These are phyloP conservation scores for Formicarius rufipectus DNA, from an alignment of 2,113 vertebrate genomes.

Conservation along the genomic window DNA sequence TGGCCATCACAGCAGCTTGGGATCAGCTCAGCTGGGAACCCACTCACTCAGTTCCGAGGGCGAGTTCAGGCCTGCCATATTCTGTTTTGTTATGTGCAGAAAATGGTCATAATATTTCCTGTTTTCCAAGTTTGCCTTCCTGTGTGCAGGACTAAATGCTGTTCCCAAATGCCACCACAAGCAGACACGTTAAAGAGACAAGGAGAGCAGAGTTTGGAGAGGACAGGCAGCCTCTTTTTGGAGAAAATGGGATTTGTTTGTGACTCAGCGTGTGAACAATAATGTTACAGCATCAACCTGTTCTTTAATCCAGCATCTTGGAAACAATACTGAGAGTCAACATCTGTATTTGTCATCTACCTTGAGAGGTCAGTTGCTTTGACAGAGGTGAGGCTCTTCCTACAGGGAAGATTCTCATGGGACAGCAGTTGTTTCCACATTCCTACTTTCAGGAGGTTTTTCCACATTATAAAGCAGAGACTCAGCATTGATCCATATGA, in stretches of 20 bases:
- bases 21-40: not conserved
- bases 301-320: not conserved
- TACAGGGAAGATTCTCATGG: not conserved
- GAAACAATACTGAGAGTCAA: not conserved
- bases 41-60: not conserved
- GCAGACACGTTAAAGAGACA: accelerated
- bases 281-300: not conserved
- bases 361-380: not conserved
- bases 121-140: not conserved
- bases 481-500: not conserved
- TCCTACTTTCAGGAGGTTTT: not conserved
- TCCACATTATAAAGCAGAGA: not conserved
- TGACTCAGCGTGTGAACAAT: not conserved
- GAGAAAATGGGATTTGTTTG: accelerated
- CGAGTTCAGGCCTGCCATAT: not conserved
- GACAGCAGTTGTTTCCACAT: not conserved
- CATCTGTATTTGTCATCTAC: not conserved
- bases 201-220: not conserved
- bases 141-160: not conserved
- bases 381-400: not conserved
- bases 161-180: not conserved
- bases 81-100: not conserved
- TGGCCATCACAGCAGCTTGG: not conserved
- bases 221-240: not conserved
- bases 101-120: not conserved